phyloP scores from a whole-genome alignment of 2,113 vertebrate species.

The Apistogramma diplotaenia region DNA sequence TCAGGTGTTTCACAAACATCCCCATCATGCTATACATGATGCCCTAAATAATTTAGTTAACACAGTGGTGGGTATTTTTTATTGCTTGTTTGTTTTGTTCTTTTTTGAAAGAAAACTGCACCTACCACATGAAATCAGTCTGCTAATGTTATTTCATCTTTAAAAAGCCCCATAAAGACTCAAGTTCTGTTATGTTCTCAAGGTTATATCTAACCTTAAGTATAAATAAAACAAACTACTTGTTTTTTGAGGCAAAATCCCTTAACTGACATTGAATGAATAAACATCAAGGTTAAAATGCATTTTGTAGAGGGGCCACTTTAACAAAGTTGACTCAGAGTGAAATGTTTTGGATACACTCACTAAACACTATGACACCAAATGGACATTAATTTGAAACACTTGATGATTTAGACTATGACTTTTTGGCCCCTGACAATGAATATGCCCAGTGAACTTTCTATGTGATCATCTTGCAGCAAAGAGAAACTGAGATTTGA shows the following conservation, averaged over 20 bases:
- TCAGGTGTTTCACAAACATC: neutral
- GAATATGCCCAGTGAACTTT: neutral
- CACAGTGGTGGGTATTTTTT: too few relatives aligned
- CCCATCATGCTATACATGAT: too few relatives aligned
- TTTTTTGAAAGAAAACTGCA: too few relatives aligned
- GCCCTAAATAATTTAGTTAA: too few relatives aligned
- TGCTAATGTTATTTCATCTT: neutral
- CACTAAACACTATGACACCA: neutral
- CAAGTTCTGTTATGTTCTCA: neutral
- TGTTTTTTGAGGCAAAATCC: neutral
- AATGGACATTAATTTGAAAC: neutral
- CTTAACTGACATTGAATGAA: neutral
- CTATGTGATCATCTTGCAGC: neutral
- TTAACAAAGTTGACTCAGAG: neutral
- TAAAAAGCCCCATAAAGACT: neutral
- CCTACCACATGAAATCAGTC: neutral
- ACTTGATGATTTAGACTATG: neutral
- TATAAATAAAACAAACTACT: neutral
- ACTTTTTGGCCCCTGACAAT: neutral
- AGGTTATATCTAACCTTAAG: neutral
- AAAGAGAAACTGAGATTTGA: neutral
- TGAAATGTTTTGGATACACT: neutral
- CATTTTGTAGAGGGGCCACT: neutral
- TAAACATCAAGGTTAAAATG: neutral
- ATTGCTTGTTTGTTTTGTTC: too few relatives aligned